Evolutionary conservation across 2,797 vertebrate genomes (phyloP).

Genomic region (Poecilia velifera): DNA sequence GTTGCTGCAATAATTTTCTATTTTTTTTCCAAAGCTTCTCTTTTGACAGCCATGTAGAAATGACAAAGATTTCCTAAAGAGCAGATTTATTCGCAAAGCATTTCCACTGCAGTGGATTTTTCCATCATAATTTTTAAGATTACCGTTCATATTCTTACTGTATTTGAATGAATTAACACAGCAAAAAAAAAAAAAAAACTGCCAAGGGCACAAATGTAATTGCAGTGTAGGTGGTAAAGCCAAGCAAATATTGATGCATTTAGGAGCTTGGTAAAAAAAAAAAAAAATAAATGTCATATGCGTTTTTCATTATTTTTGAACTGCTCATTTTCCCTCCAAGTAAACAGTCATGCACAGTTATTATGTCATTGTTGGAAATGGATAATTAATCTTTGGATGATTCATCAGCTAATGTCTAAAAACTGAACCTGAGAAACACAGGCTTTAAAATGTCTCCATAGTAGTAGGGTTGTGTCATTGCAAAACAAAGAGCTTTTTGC

Average conservation of each 20-base stretch:
- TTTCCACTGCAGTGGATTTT: conserved; percentile 22
- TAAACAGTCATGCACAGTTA: conserved; percentile 51
- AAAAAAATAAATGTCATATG: conserved; percentile 33
- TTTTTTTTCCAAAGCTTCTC: background rate
- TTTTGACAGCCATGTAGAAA: conserved; percentile 8
- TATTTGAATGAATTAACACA: conserved; percentile 43
- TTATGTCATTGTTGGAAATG: conserved; percentile 51
- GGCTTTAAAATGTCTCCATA: conserved; percentile 33
- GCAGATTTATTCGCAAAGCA: conserved; percentile 14
- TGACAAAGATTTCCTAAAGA: conserved; percentile 9
- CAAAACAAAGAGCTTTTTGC: conserved; percentile 44
- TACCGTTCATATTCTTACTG: conserved; percentile 31
- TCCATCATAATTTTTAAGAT: conserved; percentile 27
- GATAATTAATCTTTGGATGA: conserved; percentile 59
- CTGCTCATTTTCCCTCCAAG: conserved; percentile 48
- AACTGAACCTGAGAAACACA: conserved; percentile 53
- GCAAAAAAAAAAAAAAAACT: conserved; percentile 21
- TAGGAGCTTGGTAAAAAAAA: conserved; percentile 36
- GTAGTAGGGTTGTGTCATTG: conserved; percentile 50
- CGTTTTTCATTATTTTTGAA: conserved; percentile 58
- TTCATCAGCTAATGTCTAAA: conserved; percentile 51
- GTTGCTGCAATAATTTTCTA: background rate
- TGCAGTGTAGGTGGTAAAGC: conserved; percentile 44
- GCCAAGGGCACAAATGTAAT: conserved; percentile 52
- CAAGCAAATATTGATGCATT: conserved; percentile 53